Evolutionary conservation across 2,888 invertebrate species (phyloP), one percentile per base, ranked within the genome.

Genomic region (Hemistola chrysoprasaria): DNA sequence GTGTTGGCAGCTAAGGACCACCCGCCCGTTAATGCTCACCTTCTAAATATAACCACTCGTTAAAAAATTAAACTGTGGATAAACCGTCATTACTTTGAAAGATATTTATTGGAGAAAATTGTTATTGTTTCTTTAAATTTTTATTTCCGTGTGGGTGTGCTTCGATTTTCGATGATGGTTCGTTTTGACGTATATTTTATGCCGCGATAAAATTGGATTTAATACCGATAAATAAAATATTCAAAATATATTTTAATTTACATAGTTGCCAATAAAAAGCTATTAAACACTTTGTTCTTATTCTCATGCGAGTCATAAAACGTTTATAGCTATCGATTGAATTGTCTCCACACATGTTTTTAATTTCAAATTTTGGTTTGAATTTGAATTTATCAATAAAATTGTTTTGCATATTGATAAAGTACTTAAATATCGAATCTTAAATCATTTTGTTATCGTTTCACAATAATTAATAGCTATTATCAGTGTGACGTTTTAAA

Each of bases 361-460:
- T 16, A 2, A 3, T 3, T 16, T 16, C 16, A 16, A 16, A 4
- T 16, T 16, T 16, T 16, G 2, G n/a, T n/a, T n/a, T n/a, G n/a
- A n/a, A n/a, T n/a, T n/a, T n/a, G n/a, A n/a, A n/a, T n/a, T n/a
- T n/a, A n/a, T n/a, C n/a, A n/a, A 16, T 4, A 16, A 16, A 16
- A 16, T 16, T 16, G 16, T 16, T 16, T 16, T 16, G 16, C 4
- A 3, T 16, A 16, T 16, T 16, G 16, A 3, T 16, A 16, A 16
- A 16, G 16, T 4, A 16, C 2, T 3, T 3, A 16, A 16, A 16
- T 16, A 4, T 11, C 38, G 21, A 11, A 22, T 20, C n/a, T 16
- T 44, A 39, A 44, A 44, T 44, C 43, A 39, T 26, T 26, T 26
- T 38, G 7, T 26, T 43, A 38, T 44, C 43, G 26, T 39, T 39